phyloP scores from a whole-genome alignment of 2,797 vertebrate genomes.

The Spinus pinus region DNA sequence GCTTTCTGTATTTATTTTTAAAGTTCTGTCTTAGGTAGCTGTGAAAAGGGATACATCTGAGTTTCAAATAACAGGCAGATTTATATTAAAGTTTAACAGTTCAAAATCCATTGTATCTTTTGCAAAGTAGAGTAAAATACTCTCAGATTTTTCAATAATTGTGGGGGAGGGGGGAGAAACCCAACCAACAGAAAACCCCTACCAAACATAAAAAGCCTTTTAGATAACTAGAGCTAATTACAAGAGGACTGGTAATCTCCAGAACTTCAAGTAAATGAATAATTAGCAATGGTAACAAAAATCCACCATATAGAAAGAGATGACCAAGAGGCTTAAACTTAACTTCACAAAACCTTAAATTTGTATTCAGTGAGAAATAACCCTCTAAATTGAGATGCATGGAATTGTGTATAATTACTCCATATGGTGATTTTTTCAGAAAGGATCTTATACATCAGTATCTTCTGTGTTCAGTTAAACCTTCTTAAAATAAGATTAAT shows the following conservation, averaged over 20 bases:
- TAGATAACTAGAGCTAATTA: not conserved
- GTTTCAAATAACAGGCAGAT: not conserved
- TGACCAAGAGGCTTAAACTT: not conserved
- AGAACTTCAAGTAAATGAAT: not conserved
- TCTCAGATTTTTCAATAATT: not conserved
- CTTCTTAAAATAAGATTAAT: not conserved
- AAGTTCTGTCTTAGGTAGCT: not conserved
- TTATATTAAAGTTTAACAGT: not conserved
- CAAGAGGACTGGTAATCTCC: not conserved
- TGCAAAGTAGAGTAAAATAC: not conserved
- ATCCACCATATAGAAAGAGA: not conserved
- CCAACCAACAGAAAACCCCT: not conserved
- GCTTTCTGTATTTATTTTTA: not conserved
- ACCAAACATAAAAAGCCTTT: not conserved
- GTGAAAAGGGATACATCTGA: not conserved
- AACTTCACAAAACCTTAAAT: not conserved
- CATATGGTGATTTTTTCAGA: not conserved
- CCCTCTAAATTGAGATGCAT: not conserved
- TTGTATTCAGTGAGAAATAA: not conserved
- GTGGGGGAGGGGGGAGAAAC: accelerated
- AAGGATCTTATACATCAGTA: not conserved
- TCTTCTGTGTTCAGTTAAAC: not conserved
- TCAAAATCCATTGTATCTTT: not conserved
- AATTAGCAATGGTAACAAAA: not conserved
- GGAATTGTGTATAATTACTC: not conserved